phyloP scores from a whole-genome alignment of 2,888 invertebrate species.

The Alentia gelatinosa region DNA sequence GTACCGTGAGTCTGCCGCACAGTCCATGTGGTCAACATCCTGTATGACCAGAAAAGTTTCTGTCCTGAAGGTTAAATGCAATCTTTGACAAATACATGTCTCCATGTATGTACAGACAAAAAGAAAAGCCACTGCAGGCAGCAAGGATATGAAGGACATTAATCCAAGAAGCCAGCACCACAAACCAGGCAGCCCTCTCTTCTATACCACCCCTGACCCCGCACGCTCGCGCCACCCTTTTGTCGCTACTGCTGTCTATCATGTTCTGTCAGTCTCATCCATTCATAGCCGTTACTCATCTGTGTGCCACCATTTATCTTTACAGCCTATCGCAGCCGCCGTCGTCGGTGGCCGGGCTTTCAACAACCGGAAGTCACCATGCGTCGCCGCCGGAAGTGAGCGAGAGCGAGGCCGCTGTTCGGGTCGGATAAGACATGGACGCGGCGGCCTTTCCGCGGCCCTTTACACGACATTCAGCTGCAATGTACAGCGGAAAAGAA shows the following conservation, averaged over 20 bases:
- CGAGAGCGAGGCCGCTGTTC: background rate
- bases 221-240: background rate
- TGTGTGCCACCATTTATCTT: background rate
- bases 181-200: background rate
- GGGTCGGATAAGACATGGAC: background rate
- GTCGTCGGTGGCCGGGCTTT: background rate
- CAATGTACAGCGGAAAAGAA: no score
- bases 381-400: background rate
- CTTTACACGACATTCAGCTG: no score
- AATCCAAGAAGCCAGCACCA: background rate
- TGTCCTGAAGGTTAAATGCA: no score
- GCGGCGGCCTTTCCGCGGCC: no score
- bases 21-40: no score
- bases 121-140: background rate
- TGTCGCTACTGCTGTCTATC: background rate
- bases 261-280: background rate
- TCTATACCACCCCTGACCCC: background rate
- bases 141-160: background rate
- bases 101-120: background rate
- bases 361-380: background rate
- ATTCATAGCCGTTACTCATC: slow-evolving; percentile 3
- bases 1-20: no score
- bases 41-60: no score
- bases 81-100: no score
- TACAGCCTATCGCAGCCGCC: background rate